Evolutionary conservation across 2,888 invertebrate species (phyloP).

Genomic region (Eupithecia inturbata): DNA sequence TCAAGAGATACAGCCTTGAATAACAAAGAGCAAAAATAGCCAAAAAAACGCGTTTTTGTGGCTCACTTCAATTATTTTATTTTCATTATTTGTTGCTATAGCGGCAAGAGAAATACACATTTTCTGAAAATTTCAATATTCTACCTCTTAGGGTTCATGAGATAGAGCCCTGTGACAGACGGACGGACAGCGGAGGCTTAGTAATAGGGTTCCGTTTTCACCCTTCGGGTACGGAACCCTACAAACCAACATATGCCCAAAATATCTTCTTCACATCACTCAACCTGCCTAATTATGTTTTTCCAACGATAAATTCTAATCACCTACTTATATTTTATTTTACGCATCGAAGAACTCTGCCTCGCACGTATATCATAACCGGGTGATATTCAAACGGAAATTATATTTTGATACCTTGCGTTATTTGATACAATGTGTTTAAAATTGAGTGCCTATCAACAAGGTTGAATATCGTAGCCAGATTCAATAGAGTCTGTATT

Average conservation of each 20-base stretch:
- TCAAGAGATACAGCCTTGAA: too few relatives aligned
- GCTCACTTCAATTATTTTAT: too few relatives aligned
- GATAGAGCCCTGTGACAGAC: too few relatives aligned
- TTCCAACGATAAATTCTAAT: slow-evolving; percentile 13
- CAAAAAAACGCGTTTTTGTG: too few relatives aligned
- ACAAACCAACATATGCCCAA: neutral
- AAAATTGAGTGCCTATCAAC: slow-evolving; percentile 24
- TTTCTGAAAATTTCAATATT: too few relatives aligned
- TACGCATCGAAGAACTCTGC: slow-evolving; percentile 2
- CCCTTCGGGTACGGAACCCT: too few relatives aligned
- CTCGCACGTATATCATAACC: slow-evolving; percentile 5
- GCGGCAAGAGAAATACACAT: too few relatives aligned
- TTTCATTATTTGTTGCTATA: too few relatives aligned
- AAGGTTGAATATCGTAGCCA: slow-evolving; percentile 2
- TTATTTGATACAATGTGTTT: slow-evolving; percentile 23
- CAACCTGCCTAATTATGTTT: neutral
- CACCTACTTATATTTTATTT: slow-evolving; percentile 7
- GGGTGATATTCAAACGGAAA: slow-evolving; percentile 27
- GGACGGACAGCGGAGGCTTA: too few relatives aligned
- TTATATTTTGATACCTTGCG: slow-evolving; percentile 29
- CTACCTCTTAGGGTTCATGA: too few relatives aligned
- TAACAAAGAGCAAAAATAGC: too few relatives aligned
- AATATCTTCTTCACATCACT: neutral
- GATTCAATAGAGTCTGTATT: slow-evolving; percentile 12
- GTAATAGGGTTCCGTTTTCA: too few relatives aligned